Evolutionary conservation across 2,888 invertebrate species (phyloP), one percentile per base, ranked within the genome.

Genomic region (Pseudolycoriella hygida): DNA sequence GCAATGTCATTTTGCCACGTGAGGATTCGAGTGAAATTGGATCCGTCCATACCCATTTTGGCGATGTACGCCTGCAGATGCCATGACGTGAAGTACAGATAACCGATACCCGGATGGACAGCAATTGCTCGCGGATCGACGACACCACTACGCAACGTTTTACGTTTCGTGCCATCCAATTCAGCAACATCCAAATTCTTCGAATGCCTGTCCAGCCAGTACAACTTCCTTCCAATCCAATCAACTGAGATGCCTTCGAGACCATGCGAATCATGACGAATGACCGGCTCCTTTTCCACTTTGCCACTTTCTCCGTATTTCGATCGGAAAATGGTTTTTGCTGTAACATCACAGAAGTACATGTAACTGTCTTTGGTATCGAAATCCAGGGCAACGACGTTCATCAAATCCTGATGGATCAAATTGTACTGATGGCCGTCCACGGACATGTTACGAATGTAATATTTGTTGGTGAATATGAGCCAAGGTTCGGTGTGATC

Each of bases 241-340:
- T 98, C 98, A 8, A 98, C 74, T 0, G 94, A 85, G 41, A 98
- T 81, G 10, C 97, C 97, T 70, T 98, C 97, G n/a, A 98, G 70
- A 2, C 94, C 94, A 55, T 92, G 87, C 1, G 90, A 90, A 58
- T 94, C 92, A 57, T 94, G 93, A 40, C 88, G 72, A 40, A 96
- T 81, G 1, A 94, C 79, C 0, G 87, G 77, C 64, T 92, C 87
- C 52, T 79, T 79, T 1, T 76, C 73, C 1, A 78, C 77, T 1
- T 75, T 74, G 40, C 59, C 68, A 3, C 67, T 66, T 31, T 34
- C 47, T 8, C 19, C 31, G 53, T 72, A 74, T 51, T 74, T 73
- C 0, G 78, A 82, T 54, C 88, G 73, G 65, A 81, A 90, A 49
- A 96, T 94, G 1, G 88, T 90, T 63, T 94, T 94, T 1, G 89